Evolutionary conservation across 2,888 invertebrate genomes (phyloP), one percentile per base, ranked within the genome.

Genomic region (Andrena hattorfiana): DNA sequence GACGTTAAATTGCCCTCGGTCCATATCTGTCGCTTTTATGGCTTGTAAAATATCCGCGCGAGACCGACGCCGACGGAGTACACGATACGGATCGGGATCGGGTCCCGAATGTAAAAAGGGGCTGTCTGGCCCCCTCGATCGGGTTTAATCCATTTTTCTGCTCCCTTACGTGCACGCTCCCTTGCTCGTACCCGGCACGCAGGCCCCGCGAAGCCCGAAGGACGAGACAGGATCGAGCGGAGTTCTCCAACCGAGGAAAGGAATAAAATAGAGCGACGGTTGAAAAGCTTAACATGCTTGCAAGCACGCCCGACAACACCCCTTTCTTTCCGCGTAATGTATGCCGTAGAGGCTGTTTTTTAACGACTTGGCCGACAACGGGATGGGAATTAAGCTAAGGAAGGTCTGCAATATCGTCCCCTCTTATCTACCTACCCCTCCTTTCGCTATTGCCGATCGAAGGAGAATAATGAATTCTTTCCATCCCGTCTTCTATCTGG

Each of bases 261-360:
- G 85, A 90, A 87, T 85, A 86, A 89, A 91, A 90, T 87, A 74
- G 87, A 90, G 89, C 89, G 90, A 89, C 91, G 87, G 90, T 91
- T 91, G 81, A 83, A 77, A 67, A 85, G 77, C 84, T 83, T 84
- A 88, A 87, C 87, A 81, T 81, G 87, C 86, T 88, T 83, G 81
- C 86, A 80, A 87, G 86, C 84, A 82, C 62, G 66, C 66, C 59
- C 77, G 69, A 77, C 76, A 72, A 75, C 76, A 69, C 60, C 82
- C 78, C 74, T 49, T 72, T 59, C 56, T 63, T 35, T 10, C 28
- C 60, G 35, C 64, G 23, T 87, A 88, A 88, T 86, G 77, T 85
- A 84, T 84, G 68, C 85, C 56, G 81, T 67, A 75, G 77, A 85
- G 87, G 88, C 77, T 83, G 81, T 86, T 87, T 88, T 88, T 86